These are phyloP conservation scores for Pomacea maculata DNA, from an alignment of 1,140 invertebrate genomes.

Conservation along the genomic window DNA sequence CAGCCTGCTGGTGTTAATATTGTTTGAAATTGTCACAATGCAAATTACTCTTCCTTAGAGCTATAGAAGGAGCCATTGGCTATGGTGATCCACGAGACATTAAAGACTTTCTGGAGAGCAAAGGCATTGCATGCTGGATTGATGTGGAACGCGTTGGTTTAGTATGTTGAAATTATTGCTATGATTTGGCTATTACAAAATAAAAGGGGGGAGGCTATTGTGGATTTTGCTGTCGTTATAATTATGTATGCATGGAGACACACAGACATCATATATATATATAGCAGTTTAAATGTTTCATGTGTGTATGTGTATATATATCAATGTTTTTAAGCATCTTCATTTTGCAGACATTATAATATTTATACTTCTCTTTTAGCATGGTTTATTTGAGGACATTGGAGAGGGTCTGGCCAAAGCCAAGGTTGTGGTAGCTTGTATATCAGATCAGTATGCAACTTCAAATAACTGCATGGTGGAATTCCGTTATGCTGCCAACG, in stretches of 20 bases:
- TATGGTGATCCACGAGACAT: conserved; percentile 59
- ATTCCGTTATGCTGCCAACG: conserved; percentile 56
- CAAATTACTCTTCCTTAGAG: conserved; percentile 29
- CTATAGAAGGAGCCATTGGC: conserved; percentile 43
- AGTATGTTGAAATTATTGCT: conserved; percentile 33
- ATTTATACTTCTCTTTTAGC: conserved; percentile 35
- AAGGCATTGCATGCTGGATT: conserved; percentile 61
- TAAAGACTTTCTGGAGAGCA: conserved; percentile 53
- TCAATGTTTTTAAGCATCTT: too few species aligned
- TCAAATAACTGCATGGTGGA: conserved; percentile 54
- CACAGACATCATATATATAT: too few species aligned
- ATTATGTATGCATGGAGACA: too few species aligned
- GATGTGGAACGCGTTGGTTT: conserved; percentile 59
- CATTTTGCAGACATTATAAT: neutral
- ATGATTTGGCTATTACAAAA: neutral
- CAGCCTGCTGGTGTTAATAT: too few species aligned
- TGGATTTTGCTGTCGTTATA: neutral
- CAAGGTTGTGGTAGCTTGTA: conserved; percentile 52
- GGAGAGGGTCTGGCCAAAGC: conserved; percentile 56
- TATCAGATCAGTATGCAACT: conserved; percentile 58
- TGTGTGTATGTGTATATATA: too few species aligned
- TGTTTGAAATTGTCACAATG: too few species aligned
- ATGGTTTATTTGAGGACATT: conserved; percentile 59
- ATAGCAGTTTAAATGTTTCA: too few species aligned
- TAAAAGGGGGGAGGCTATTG: neutral